Conservation (phyloP, 2,888 invertebrate species). For the Dexiosoma caninum region DNA sequence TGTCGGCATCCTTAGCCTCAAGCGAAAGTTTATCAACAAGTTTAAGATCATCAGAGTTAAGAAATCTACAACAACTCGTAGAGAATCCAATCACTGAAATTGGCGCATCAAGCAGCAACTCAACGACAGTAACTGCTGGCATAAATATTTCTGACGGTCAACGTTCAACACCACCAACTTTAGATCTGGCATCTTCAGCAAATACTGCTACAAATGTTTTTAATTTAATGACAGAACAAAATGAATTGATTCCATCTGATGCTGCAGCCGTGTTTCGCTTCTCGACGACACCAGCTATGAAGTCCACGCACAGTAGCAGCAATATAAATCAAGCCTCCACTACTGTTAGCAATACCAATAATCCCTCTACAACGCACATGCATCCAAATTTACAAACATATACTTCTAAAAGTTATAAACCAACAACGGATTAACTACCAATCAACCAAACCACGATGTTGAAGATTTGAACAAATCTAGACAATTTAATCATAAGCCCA, state of each 20-base stretch:
- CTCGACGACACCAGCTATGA: slow-evolving; percentile 52
- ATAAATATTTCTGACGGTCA: slow-evolving; percentile 68
- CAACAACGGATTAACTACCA: slow-evolving; percentile 60
- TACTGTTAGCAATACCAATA: slow-evolving; percentile 32
- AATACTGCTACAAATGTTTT: slow-evolving; percentile 69
- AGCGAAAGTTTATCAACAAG: slow-evolving; percentile 78
- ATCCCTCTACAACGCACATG: slow-evolving; percentile 67
- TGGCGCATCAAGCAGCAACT: slow-evolving; percentile 17
- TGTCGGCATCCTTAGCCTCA: slow-evolving; percentile 82
- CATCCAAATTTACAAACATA: slow-evolving; percentile 69
- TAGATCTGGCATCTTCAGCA: slow-evolving; percentile 73
- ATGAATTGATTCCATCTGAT: slow-evolving; percentile 44
- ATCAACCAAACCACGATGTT: slow-evolving; percentile 1
- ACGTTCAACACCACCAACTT: slow-evolving; percentile 68
- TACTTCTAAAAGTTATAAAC: slow-evolving; percentile 59
- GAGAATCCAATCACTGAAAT: slow-evolving; percentile 71
- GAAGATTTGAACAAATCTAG: neutral
- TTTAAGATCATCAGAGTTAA: slow-evolving; percentile 79
- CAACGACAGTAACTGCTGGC: slow-evolving; percentile 52
- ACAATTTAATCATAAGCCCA: neutral
- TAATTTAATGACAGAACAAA: slow-evolving; percentile 55
- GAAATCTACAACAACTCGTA: slow-evolving; percentile 80
- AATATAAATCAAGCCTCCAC: slow-evolving; percentile 35
- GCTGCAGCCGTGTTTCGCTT: neutral
- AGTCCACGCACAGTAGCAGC: slow-evolving; percentile 40